Base-by-base conservation (phyloP, 2,888 invertebrate species). In the Himalopsyche japonica region DNA sequence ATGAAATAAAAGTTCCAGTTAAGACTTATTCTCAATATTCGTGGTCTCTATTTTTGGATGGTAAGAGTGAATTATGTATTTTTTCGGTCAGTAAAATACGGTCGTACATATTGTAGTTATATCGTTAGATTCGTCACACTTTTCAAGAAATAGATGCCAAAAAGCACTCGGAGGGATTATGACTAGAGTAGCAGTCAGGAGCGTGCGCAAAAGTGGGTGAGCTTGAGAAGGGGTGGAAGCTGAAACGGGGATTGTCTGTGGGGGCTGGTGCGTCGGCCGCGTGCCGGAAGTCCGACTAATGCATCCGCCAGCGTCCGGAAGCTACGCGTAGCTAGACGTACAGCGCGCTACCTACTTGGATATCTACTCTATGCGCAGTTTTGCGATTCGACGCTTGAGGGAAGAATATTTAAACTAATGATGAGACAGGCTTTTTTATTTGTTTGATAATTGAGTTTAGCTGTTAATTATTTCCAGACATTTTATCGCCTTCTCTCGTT, bases 231-330 rank as follows among this genome's bases (percentile, higher is more conserved):
- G 76, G 79, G 79, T 18, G 78, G 76, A 32, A 47, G 30, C 57
- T 49, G 30, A 70, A 83, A 80, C 79, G 76, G 64, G 78, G 70
- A 78, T 27, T 70, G 70, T 70, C 70, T 30, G 70, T 70, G 85
- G 80, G 83, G 83, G 84, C 81, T 89, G 70, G 70, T 70, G 70
- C 70, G 88, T 88, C 81, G 76, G 84, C 81, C 84, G 88, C 87
- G 86, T 89, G 89, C 91, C 92, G 92, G 92, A 92, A 92, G 90
- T 90, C 88, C 87, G 87, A 89, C 91, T 92, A 92, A 92, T 92
- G 92, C 92, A 92, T 91, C 91, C 92, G 91, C 91, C 91, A 91
- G 91, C 91, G 91, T 89, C 90, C 90, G 89, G 88, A 88, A 86
- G 87, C 81, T 83, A 84, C 82, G 70, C 70, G 70, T 70, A 70